Percentiles rank a stretch among this genome's conserved stretches.
Evolutionary conservation across 2,797 vertebrate genomes (phyloP).

Genomic region (Streptopelia turtur): DNA sequence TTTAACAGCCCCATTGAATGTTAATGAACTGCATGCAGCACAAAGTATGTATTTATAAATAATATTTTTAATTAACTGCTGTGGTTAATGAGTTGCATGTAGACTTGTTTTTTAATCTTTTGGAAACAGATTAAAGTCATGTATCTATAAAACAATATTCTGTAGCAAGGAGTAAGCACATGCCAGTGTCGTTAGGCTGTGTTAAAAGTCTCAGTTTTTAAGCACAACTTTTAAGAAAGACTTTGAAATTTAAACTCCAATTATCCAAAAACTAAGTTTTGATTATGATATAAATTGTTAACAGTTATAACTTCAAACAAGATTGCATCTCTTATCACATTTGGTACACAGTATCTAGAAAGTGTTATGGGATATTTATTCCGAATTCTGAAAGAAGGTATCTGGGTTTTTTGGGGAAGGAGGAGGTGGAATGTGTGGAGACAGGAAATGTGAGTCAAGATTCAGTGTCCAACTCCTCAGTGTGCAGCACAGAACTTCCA

Average conservation of each 20-base stretch:
- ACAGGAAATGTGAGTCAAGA: neutral
- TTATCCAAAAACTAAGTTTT: neutral
- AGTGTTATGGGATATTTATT: neutral
- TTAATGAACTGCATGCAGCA: neutral
- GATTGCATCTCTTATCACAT: neutral
- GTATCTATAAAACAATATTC: neutral
- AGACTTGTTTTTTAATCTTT: neutral
- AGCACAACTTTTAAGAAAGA: neutral
- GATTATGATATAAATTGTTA: neutral
- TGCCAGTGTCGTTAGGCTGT: accelerated
- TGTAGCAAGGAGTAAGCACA: neutral
- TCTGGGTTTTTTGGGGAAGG: neutral
- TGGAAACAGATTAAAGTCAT: neutral
- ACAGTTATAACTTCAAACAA: neutral
- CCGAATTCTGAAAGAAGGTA: neutral
- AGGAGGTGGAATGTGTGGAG: neutral
- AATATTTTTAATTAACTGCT: neutral
- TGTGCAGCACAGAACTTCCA: neutral
- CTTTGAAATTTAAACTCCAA: neutral
- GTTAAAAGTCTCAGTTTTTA: neutral
- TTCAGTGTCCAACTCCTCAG: neutral
- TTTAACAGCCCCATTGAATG: neutral
- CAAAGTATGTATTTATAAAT: neutral
- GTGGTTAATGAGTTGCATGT: neutral
- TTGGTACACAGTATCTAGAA: neutral